Base-by-base conservation (phyloP, 2,797 vertebrate species). In the Parambassis ranga region DNA sequence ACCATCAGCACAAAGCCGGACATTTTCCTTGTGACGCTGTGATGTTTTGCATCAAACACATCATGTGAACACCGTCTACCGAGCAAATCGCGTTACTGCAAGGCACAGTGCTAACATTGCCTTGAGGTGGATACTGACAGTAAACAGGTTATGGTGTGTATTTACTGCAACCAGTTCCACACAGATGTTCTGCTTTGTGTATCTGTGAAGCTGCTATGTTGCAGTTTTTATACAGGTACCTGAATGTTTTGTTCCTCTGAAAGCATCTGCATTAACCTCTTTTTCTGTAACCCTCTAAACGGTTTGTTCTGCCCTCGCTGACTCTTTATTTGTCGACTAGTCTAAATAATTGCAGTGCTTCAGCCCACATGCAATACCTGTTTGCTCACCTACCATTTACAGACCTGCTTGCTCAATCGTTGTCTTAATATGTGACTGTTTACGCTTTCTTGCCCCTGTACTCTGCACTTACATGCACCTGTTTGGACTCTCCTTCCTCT, bases 401-500 rank as follows among this genome's bases (percentile, higher is more conserved):
- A 56, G 35, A 70, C 52, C 22, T 63, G 55, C 66, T 62, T 70
- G 33, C 37, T 60, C 20, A 31, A 31, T 30, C 35, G 35, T 57
- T 75, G 32, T 41, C 43, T 43, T 70, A 72, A 76, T 73, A 46
- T 65, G 55, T 50, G 27, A 27, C 56, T 75, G 66, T 85, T 82
- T 76, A 64, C 70, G 31, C 72, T 64, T 15, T 58, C 15, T 33
- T 77, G 56, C 56, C 69, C 70, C 48, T 57, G 51, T 19, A 32
- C 31, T 22, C 38, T 81, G 65, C 41, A 28, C 76, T 68, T 79
- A 49, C 65, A 71, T 51, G 69, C 61, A 57, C 61, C 65, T 59
- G 58, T 43, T 65, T 65, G 50, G 73, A 80, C 87, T 77, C 67
- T 60, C 57, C 69, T 65, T 82, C 74, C 63, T 68, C 52, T 65